Base-by-base conservation (phyloP, 1,140 invertebrate species). In the Sipha flava region DNA sequence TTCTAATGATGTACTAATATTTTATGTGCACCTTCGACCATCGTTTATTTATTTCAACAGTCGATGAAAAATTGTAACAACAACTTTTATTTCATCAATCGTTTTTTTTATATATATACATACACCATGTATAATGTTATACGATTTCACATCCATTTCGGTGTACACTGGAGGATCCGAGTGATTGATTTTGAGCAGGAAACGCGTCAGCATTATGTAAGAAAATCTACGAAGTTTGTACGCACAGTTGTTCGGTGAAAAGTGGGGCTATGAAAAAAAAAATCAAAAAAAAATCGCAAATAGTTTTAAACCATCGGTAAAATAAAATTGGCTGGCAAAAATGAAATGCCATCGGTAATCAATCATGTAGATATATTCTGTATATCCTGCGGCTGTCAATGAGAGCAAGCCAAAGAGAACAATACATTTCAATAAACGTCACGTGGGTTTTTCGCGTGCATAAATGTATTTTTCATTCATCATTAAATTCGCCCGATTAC, bases 381-480 rank as follows among this genome's bases (percentile, higher is more conserved):
- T 40, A 34, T 64, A 37, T 40, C 62, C 9, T 64, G 12, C 12
- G n/a, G 9, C n/a, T 64, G 62, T 64, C 62, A 40, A 64, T 40
- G 59, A 34, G 31, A 64, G 31, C n/a, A 37, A 64, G 12, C 31
- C 43, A 29, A 70, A 47, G 14, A 16, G 18, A 70, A 70, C 16
- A n/a, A 70, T 70, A 70, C 45, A 47, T 70, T 70, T 70, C 26
- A 70, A 47, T 47, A 70, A 70, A 70, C 43, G 66, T 70, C 66
- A 70, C 16, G 16, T 9, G 40, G 14, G 2, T 29, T 70, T 70
- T 70, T 29, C 23, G 14, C 23, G 5, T 70, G n/a, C n/a, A n/a
- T n/a, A 47, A 47, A 43, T 43, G 18, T 16, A 45, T 70, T 70
- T 47, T 70, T 70, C 66, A 70, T 70, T 70, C 66, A 47, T 70